A percentile compares a stretch with the other conserved stretches of the same genome.
Conservation (phyloP, 2,888 invertebrate species). For the Euclidia mi region DNA sequence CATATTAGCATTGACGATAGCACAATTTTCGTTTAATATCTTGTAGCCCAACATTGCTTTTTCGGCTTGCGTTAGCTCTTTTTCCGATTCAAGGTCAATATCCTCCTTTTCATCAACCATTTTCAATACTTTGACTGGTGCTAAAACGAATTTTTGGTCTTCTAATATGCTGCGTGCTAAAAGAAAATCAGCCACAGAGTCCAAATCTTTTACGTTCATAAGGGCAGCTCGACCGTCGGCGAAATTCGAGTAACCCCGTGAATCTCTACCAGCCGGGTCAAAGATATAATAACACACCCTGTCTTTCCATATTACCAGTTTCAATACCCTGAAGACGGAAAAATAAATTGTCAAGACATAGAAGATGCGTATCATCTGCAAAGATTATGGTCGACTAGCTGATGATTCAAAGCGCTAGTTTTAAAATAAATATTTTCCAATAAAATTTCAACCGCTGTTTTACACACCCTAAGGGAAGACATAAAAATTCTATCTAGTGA, state of each 20-base stretch:
- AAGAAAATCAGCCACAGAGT: conserved; percentile 85
- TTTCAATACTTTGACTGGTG: conserved; percentile 83
- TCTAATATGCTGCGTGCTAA: conserved; percentile 83
- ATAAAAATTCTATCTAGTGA: too few relatives aligned
- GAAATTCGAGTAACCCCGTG: conserved; percentile 85
- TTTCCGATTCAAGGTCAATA: conserved; percentile 85
- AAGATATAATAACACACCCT: conserved; percentile 91
- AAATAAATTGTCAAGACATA: too few relatives aligned
- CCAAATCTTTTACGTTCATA: conserved; percentile 87
- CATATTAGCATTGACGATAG: conserved; percentile 89
- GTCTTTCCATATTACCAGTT: conserved; percentile 90
- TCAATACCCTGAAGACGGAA: conserved; percentile 76
- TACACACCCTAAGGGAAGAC: too few relatives aligned
- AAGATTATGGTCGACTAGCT: too few relatives aligned
- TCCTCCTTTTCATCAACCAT: conserved; percentile 81
- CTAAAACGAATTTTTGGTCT: conserved; percentile 86
- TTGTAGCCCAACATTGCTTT: conserved; percentile 89
- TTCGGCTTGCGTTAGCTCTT: conserved; percentile 82
- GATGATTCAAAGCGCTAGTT: too few relatives aligned
- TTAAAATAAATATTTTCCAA: too few relatives aligned
- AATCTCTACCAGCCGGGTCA: conserved; percentile 90
- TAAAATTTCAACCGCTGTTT: too few relatives aligned
- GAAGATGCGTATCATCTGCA: too few relatives aligned
- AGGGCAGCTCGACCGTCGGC: conserved; percentile 89
- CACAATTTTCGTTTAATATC: conserved; percentile 88